Evolutionary conservation across 2,797 vertebrate genomes (phyloP), one percentile per base, ranked within the genome.

Genomic region (Darevskia nairensis): DNA sequence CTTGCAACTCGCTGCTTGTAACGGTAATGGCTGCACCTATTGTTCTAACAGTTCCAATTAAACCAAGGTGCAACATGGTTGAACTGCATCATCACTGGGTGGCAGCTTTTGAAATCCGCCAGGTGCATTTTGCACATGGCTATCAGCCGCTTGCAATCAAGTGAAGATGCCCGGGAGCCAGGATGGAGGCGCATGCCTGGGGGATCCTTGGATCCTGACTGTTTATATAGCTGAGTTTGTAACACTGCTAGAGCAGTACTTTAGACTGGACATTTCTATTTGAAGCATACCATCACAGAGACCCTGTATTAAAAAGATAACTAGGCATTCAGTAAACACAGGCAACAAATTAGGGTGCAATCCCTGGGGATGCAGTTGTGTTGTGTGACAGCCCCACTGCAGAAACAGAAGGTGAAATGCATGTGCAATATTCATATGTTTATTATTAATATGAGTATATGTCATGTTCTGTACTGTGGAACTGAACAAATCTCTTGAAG

Each of bases 361-460:
- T n/a, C 10, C 69, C 29, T 3, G 15, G 69, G 10, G n/a, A 9
- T 17, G n/a, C 29, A 32, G 29, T n/a, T 11, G 19, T 32, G n/a
- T 71, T 32, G 13, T 32, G n/a, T 32, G 69, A 71, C 69, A n/a
- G 29, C 69, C 69, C 69, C 69, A 25, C 66, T 4, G 29, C 50
- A 50, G n/a, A 71, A 71, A 32, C 10, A 32, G 69, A 71, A 71
- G 69, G 13, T 71, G 69, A 71, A 71, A 29, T 71, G 13, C 69
- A 71, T 32, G n/a, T 4, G 2, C 15, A 71, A 32, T 82, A 82
- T 3, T 85, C 39, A 76, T 32, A 1, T 41, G 44, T 27, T 50
- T 74, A 72, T 68, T 0, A 0, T 41, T 68, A 1, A 50, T 76
- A 23, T n/a, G n/a, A n/a, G n/a, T n/a, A n/a, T n/a, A n/a, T 27